phyloP scores from a whole-genome alignment of 30 jellyfish, hydroid and myxozoan genomes.

The Nemopilema nomurai region DNA sequence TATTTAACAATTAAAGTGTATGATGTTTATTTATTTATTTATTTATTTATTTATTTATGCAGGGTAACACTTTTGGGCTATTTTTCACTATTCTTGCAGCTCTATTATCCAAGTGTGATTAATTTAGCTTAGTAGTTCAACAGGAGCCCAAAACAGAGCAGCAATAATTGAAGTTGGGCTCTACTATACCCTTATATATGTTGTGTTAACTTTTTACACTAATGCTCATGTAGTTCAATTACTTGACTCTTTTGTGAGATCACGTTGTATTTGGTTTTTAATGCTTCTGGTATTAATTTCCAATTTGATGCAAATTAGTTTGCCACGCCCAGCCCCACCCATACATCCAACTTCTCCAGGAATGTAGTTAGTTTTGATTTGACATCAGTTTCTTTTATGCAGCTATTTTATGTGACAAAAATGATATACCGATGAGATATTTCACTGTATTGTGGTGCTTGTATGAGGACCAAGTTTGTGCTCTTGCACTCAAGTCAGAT shows the following conservation, averaged over 20 bases:
- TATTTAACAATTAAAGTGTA: slow-evolving; percentile 4
- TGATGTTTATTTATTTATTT: slow-evolving; percentile 7
- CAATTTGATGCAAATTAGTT: neutral
- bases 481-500: too few relatives aligned
- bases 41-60: slow-evolving; percentile 20
- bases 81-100: slow-evolving; percentile 51
- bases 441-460: too few relatives aligned
- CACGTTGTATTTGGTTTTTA: neutral
- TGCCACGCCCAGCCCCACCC: slow-evolving; percentile 6
- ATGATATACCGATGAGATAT: too few relatives aligned
- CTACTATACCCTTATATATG: slow-evolving; percentile 9
- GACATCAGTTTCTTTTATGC: slow-evolving; percentile 3
- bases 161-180: slow-evolving; percentile 29
- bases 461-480: too few relatives aligned
- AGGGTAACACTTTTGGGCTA: slow-evolving; percentile 14
- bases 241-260: neutral
- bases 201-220: neutral
- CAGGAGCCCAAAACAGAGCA: slow-evolving; percentile 53
- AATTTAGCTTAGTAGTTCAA: slow-evolving; percentile 29
- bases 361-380: slow-evolving; percentile 9
- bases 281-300: neutral
- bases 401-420: slow-evolving; percentile 11
- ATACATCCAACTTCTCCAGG: slow-evolving; percentile 14
- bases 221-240: neutral
- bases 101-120: slow-evolving; percentile 24